Evolutionary conservation across 2,888 invertebrate genomes (phyloP), one percentile per base, ranked within the genome.

Genomic region (Dione juno): DNA sequence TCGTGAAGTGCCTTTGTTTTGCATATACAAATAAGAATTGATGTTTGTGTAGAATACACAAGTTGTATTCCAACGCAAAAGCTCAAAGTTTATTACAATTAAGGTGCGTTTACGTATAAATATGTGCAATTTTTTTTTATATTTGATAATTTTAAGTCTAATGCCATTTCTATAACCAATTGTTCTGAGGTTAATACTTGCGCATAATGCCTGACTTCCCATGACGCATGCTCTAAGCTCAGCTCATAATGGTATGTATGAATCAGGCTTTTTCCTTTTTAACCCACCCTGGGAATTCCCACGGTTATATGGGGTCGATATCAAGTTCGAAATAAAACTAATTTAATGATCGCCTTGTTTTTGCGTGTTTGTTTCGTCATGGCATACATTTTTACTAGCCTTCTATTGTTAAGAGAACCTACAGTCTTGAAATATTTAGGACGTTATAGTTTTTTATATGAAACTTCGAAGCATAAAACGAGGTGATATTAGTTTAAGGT

Each of bases 211-310:
- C 50, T 68, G 48, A 45, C 63, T 66, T 64, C 64, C 67, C 68
- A 75, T 78, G 79, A 80, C 79, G 79, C 76, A 77, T 66, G 53
- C 71, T 64, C 72, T 71, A 67, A 59, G 71, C 67, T 71, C 67
- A 61, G 64, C 68, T 64, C 73, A 67, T 74, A 71, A 74, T 74
- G 76, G 71, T 78, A 79, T 80, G 79, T 77, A 79, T 85, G 84
- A 84, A 78, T 87, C 87, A 87, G 79, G 79, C 80, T 82, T 85
- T 84, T 82, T 77, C 77, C 77, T 74, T 80, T 81, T 80, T 75
- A 70, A 75, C 73, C 71, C 72, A 69, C 75, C 75, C 75, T 80
- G 84, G 84, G 81, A 78, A 76, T 86, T 87, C 85, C 84, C 87
- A 86, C 80, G 82, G 73, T 71, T 76, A 77, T 79, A 79, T 68